Base-by-base conservation (phyloP, 2,797 vertebrate genomes). In the Onychomys torridus region DNA sequence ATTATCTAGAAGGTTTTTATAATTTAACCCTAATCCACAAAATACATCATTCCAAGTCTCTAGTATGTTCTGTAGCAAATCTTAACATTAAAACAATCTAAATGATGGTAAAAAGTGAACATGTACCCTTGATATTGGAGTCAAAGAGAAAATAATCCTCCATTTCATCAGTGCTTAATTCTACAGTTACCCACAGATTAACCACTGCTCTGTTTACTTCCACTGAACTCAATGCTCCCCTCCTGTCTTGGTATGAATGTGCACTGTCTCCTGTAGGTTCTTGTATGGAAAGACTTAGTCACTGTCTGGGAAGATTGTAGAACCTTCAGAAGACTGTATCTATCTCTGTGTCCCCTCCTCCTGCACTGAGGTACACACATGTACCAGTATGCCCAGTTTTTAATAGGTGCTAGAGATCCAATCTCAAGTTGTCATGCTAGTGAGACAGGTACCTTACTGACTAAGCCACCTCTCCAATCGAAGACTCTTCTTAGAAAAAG, bases 1-100 rank as follows among this genome's bases (percentile, higher is more conserved):
- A 73, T 92, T 27, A 73, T 57, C 90, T 93, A 71, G 43, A 83
- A 52, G 73, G n/a, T 8, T n/a, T 75, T 94, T 91, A 89, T 93
- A 76, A 86, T 92, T 32, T 73, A 77, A 75, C 4, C 17, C 16
- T 92, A 93, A 84, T 16, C 89, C 16, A 91, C 2, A 90, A 29
- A 79, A 5, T 23, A 91, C 6, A 81, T 34, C 90, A 83, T 81
- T 71, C 78, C 67, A 86, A 85, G 10, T 71, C 57, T 79, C 49
- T 63, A 81, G 89, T 65, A 75, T 17, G 69, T 29, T 89, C 73
- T 93, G 12, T 52, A 55, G 65, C 2, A 82, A 90, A 94, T 1
- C 27, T 92, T 59, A 90, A 43, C 40, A 92, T 79, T 16, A 55
- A 90, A 78, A 32, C 90, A 73, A 63, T 52, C 17, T 67, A 52